Percentiles rank a stretch among this genome's conserved stretches.
Evolutionary conservation across 2,888 invertebrate genomes (phyloP).

Genomic region (Agonopterix subpropinquella): DNA sequence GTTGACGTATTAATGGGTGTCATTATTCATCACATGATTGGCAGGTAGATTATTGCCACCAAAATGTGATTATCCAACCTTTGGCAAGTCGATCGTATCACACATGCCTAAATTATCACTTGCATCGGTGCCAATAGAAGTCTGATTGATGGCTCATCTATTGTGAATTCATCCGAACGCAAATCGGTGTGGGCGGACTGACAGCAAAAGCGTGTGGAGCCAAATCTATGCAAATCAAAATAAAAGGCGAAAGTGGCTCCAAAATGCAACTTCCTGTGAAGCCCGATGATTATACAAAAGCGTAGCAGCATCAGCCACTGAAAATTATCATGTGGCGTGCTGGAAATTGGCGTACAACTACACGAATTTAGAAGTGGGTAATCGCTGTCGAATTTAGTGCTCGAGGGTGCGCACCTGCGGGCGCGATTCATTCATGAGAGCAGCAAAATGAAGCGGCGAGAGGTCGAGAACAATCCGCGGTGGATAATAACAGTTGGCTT

Average conservation of each 20-base stretch:
- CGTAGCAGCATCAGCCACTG: slow-evolving; percentile 52
- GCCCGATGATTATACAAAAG: slow-evolving; percentile 44
- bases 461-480: slow-evolving; percentile 63
- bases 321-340: slow-evolving; percentile 65
- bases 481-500: slow-evolving; percentile 72
- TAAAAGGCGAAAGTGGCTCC: slow-evolving; percentile 40
- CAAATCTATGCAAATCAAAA: slow-evolving; percentile 36
- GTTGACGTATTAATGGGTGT: too few species aligned
- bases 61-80: slow-evolving; percentile 49
- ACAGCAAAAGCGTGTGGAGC: slow-evolving; percentile 27
- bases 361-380: slow-evolving; percentile 55
- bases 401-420: slow-evolving; percentile 65
- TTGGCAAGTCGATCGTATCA: slow-evolving; percentile 59
- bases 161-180: slow-evolving; percentile 36
- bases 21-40: background rate
- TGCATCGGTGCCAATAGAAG: slow-evolving; percentile 57
- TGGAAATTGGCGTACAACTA: slow-evolving; percentile 54
- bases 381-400: slow-evolving; percentile 55
- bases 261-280: slow-evolving; percentile 61
- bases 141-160: slow-evolving; percentile 51
- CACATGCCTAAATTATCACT: slow-evolving; percentile 58
- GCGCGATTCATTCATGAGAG: slow-evolving; percentile 67
- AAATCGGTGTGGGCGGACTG: slow-evolving; percentile 33
- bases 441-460: slow-evolving; percentile 47
- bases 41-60: background rate